Percentiles rank a stretch among this genome's conserved stretches.
Conservation (phyloP, 2,888 invertebrate species). For the Gastrophysa polygoni region DNA sequence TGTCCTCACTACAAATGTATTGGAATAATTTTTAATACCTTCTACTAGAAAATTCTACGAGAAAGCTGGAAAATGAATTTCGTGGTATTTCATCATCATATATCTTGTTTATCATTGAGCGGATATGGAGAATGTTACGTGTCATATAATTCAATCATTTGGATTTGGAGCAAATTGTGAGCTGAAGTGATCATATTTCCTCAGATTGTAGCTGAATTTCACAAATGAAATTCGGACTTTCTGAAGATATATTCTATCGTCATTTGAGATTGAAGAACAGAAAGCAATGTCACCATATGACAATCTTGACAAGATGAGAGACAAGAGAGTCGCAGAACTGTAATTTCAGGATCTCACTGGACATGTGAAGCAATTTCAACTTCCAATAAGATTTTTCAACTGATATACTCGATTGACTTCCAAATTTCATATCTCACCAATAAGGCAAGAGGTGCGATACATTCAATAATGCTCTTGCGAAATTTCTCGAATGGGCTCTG, state of each 20-base stretch:
- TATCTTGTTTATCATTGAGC: no score
- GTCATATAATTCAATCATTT: neutral
- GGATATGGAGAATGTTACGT: neutral
- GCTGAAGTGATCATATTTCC: conserved; percentile 3
- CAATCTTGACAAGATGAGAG: neutral
- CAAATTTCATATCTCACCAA: neutral
- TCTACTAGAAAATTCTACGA: no score
- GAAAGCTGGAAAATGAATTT: no score
- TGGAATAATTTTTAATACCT: no score
- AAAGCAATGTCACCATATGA: neutral
- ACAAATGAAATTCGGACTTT: conserved; percentile 5
- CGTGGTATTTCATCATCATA: no score
- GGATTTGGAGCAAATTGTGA: neutral
- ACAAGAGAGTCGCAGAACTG: neutral
- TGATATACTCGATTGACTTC: no score
- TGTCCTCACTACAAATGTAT: no score
- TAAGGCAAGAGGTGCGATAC: no score
- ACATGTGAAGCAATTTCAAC: neutral
- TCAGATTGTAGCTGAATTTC: conserved; percentile 1
- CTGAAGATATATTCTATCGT: neutral
- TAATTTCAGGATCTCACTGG: neutral
- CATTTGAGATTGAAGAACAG: neutral
- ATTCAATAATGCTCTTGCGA: no score
- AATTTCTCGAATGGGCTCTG: no score
- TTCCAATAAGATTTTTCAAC: conserved; percentile 7